Evolutionary conservation across 2,797 vertebrate genomes (phyloP), one percentile per base, ranked within the genome.

Genomic region (Kryptolebias ocellatus): DNA sequence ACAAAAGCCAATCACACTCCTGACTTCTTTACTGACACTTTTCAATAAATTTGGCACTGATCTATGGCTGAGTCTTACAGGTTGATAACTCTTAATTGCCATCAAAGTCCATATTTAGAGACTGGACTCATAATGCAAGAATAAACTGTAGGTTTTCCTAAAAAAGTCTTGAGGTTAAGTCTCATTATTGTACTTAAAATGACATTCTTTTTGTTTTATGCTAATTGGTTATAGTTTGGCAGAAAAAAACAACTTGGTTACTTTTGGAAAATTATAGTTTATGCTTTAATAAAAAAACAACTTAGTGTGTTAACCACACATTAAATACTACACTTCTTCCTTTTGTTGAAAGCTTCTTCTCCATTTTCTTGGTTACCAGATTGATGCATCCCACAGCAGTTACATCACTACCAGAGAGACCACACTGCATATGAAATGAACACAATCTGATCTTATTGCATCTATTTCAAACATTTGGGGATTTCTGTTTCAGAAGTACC

Each of bases 291-390:
- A 17, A 60, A 60, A 47, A 31, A 17, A 14, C 28, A 9, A 8
- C 20, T 18, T 34, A 15, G 2, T 4, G 7, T 6, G 24, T 28
- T 8, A 27, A 44, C 9, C 34, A 39, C 39, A 58, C 27, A 17
- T 45, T 27, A 45, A 16, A 28, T 17, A 6, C 8, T 58, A 16
- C 7, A 28, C 42, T 28, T 20, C 37, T 58, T n/a, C 16, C 56
- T 17, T 58, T 9, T 45, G 3, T 6, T 18, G 20, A n/a, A 50
- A 50, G 34, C 46, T 60, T 60, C 10, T 47, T 4, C 42, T 60
- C 27, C 16, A 79, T 83, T 31, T 31, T 31, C 31, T 31, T 31
- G 31, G 37, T 39, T 52, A 24, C 4, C n/a, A 47, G 27, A 60
- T 27, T 7, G 47, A 62, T 20, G 15, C 12, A 24, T 37, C n/a